A percentile compares a stretch with the other conserved stretches of the same genome.
Evolutionary conservation across 2,888 invertebrate genomes (phyloP).

Genomic region (Gryllus longicercus): DNA sequence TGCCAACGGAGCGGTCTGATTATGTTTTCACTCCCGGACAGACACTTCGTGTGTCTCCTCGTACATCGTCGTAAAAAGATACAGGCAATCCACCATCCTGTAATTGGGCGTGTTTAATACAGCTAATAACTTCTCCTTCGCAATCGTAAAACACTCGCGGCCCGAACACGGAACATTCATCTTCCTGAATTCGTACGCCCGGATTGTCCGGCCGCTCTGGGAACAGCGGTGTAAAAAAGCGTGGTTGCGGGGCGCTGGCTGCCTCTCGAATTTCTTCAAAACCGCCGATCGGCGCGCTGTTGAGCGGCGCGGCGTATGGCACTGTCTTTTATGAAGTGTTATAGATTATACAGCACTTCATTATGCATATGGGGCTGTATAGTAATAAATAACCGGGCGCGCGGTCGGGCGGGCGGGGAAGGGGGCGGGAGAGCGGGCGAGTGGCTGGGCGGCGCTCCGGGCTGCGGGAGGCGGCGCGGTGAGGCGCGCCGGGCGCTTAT

Average conservation of each 20-base stretch:
- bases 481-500: no score
- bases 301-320: neutral
- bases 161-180: neutral
- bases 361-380: conserved; percentile 17
- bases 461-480: no score
- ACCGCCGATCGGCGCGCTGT: neutral
- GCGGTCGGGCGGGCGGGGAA: neutral
- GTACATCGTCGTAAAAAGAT: conserved; percentile 17
- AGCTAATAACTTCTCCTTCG: neutral
- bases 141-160: neutral
- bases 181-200: neutral
- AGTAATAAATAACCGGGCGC: neutral
- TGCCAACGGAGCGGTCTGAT: neutral
- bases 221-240: neutral
- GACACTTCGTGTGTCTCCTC: neutral
- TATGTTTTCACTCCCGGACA: conserved; percentile 5
- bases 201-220: neutral
- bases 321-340: conserved; percentile 17
- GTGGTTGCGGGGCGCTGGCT: neutral
- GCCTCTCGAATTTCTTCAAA: neutral
- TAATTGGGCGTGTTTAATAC: conserved; percentile 10
- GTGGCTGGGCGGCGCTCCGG: neutral
- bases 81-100: conserved; percentile 2
- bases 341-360: conserved; percentile 17
- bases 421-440: neutral